phyloP scores from a whole-genome alignment of 2,888 invertebrate genomes.

The Alloscopus bannaensis region DNA sequence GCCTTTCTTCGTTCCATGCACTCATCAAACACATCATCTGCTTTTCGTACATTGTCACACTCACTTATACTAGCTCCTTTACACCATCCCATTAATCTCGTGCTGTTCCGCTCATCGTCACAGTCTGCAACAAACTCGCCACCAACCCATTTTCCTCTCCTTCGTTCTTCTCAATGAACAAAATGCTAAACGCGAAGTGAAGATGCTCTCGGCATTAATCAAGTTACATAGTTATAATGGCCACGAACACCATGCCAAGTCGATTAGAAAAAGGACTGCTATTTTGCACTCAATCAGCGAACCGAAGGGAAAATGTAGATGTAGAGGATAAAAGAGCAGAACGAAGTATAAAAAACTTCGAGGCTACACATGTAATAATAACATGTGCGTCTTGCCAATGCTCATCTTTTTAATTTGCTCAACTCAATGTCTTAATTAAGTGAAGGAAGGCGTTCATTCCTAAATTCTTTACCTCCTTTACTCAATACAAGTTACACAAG shows the following conservation, averaged over 20 bases:
- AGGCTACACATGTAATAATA: not conserved
- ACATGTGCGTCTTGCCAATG: not conserved
- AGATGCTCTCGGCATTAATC: constrained; percentile 12
- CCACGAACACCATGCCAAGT: constrained; percentile 37
- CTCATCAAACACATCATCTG: constrained; percentile 28
- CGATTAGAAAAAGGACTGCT: constrained; percentile 55
- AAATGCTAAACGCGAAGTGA: not conserved
- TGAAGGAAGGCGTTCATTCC: constrained; percentile 39
- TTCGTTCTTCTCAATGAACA: constrained; percentile 5
- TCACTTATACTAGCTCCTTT: constrained; percentile 9
- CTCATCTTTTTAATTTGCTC: constrained; percentile 53
- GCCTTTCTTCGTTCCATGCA: constrained; percentile 9
- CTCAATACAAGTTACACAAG: not conserved
- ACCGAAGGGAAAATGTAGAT: constrained; percentile 47
- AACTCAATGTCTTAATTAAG: constrained; percentile 61
- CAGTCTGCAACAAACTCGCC: constrained; percentile 8
- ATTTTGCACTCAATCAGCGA: constrained; percentile 57
- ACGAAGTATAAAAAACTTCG: not conserved
- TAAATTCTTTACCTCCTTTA: constrained; percentile 4
- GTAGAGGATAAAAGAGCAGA: too few species aligned
- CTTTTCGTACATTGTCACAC: constrained; percentile 33
- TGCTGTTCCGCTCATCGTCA: constrained; percentile 2
- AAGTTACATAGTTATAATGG: constrained; percentile 24
- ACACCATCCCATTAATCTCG: constrained; percentile 13
- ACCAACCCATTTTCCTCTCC: not conserved